Percentiles rank a stretch among this genome's conserved stretches.
Conservation (phyloP, 2,113 vertebrate species). For the Seriola rivoliana region DNA sequence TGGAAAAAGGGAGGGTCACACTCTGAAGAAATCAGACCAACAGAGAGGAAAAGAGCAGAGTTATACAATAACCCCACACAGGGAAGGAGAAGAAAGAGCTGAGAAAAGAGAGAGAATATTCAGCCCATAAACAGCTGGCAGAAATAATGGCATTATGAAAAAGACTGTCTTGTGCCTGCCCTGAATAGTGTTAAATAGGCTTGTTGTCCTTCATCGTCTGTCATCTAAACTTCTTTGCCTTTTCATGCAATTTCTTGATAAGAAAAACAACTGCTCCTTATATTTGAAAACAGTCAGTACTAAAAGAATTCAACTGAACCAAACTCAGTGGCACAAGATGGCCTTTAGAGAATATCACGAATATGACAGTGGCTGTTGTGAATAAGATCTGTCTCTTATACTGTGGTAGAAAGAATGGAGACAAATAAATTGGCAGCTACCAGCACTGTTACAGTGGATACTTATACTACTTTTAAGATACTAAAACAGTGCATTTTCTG, state of each 20-base stretch:
- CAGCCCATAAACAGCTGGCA: conserved; percentile 68
- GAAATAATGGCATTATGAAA: conserved; percentile 70
- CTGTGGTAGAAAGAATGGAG: conserved; percentile 31
- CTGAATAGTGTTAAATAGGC: conserved; percentile 63
- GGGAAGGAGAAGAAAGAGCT: conserved; percentile 10
- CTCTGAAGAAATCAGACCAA: conserved; percentile 51
- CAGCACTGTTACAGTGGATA: conserved; percentile 6
- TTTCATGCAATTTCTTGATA: conserved; percentile 60
- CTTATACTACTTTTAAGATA: conserved; percentile 28
- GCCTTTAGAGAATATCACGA: conserved; percentile 26
- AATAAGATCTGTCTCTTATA: conserved; percentile 40
- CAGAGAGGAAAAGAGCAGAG: conserved; percentile 29
- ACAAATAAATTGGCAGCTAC: conserved; percentile 16
- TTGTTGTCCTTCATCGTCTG: conserved; percentile 68
- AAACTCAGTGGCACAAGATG: conserved; percentile 46
- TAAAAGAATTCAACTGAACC: conserved; percentile 58
- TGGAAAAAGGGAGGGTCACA: conserved; percentile 63
- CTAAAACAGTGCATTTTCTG: conserved; percentile 36
- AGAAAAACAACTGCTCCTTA: conserved; percentile 70
- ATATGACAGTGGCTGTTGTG: conserved; percentile 19
- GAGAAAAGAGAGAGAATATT: conserved; percentile 64
- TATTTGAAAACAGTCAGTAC: conserved; percentile 58
- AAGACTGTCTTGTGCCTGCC: conserved; percentile 59
- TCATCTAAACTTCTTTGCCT: conserved; percentile 43
- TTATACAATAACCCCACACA: conserved; percentile 53